These are phyloP conservation scores for Orestias chungarensis DNA, from an alignment of 2,797 vertebrate genomes.

Conservation along the genomic window DNA sequence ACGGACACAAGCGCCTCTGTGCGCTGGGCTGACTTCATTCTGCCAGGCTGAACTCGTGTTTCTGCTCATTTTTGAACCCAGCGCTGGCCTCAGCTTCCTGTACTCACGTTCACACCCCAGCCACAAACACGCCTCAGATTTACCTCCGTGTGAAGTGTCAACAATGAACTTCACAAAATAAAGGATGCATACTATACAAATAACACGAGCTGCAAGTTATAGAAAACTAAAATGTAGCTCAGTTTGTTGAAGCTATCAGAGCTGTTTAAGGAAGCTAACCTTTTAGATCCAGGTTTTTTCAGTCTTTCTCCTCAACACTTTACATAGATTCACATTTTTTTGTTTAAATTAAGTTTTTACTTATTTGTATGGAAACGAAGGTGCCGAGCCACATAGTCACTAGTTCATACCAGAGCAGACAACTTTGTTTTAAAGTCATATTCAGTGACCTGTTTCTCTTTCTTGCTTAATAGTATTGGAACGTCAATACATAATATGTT, in stretches of 20 bases:
- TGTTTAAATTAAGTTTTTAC: no score
- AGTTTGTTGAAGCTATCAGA: neutral
- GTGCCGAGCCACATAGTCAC: no score
- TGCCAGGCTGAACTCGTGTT: constrained; percentile 6
- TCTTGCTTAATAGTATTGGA: no score
- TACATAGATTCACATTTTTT: no score
- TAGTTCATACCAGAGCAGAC: no score
- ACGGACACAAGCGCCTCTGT: constrained; percentile 66
- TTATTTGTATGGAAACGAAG: no score
- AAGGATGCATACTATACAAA: neutral
- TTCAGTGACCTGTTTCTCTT: no score
- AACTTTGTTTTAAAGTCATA: no score
- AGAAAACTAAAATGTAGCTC: neutral
- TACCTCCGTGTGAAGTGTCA: constrained; percentile 5
- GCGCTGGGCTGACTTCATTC: constrained; percentile 62
- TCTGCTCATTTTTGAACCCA: constrained; percentile 21
- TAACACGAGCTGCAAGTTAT: neutral
- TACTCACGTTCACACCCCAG: neutral
- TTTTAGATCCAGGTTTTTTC: neutral
- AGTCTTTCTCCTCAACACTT: neutral
- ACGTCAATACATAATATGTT: no score
- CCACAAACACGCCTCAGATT: constrained; percentile 28
- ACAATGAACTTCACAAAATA: neutral
- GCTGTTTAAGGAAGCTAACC: neutral
- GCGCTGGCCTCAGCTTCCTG: constrained; percentile 45